Evolutionary conservation across 1,140 invertebrate genomes (phyloP), one percentile per base, ranked within the genome.

Genomic region (Aphaenogaster floridana): DNA sequence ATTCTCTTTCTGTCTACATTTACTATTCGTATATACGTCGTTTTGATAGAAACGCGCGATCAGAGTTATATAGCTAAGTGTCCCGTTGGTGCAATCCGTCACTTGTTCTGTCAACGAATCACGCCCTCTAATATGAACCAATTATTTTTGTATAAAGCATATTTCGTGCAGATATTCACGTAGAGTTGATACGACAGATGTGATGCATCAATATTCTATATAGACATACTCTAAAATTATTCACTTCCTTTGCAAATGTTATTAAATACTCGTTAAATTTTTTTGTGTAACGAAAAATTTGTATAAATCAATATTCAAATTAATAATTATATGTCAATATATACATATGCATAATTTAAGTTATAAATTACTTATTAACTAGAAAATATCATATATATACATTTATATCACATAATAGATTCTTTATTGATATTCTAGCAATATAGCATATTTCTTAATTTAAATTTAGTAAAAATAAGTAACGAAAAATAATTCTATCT

Each of bases 101-200:
- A 89, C 66, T 54, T 83, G 69, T 45, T 72, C 69, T 85, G 77
- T 86, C 79, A 74, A 64, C 45, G 61, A 90, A 88, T 86, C 76
- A 76, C 39, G 66, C 63, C 83, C 7, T 74, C 15, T 87, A 64
- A 91, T 74, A 54, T 42, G 8, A 84, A 36, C 54, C 76, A 85
- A 91, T 72, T 89, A 71, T 52, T 87, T 71, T 78, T 64, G 39
- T 15, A 0, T 15, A 45, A 72, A 89, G 9, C 15, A 28, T 15
- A 28, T 48, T 76, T 76, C 39, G 52, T 59, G 5, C 48, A 45
- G 74, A 84, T 11, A 1, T 69, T 69, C 3, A 42, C 5, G 34
- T 21, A 4, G 52, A 57, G 3, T 42, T 36, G 11, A 57, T 57
- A 48, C 3, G 34, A 76, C 9, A 66, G 13, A 64, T 4, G 1